phyloP scores from a whole-genome alignment of 2,797 vertebrate genomes.

The Manis crassicaudata region DNA sequence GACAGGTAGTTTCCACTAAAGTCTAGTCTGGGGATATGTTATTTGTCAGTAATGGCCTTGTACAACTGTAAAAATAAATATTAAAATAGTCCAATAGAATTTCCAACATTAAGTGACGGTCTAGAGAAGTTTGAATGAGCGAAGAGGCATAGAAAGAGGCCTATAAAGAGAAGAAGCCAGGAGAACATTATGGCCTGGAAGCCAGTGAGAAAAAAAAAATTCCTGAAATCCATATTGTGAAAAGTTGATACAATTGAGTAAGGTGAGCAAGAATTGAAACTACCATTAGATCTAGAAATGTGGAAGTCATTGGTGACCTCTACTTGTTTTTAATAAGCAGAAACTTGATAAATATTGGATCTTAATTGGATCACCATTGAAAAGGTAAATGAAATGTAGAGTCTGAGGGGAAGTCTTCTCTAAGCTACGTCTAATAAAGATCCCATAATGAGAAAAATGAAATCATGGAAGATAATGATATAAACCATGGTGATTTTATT shows the following conservation, averaged over 20 bases:
- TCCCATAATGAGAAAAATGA: background rate
- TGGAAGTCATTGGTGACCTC: background rate
- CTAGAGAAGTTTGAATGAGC: background rate
- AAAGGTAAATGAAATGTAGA: background rate
- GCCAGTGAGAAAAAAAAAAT: background rate
- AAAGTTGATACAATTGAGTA: background rate
- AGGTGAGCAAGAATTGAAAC: background rate
- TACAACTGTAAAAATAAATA: background rate
- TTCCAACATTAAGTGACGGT: background rate
- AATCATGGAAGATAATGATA: background rate
- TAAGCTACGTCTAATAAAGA: background rate
- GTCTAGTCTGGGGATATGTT: background rate
- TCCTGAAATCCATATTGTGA: background rate
- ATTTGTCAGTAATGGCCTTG: background rate
- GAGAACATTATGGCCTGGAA: background rate
- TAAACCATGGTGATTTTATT: background rate
- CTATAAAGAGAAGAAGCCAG: background rate
- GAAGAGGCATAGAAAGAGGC: background rate
- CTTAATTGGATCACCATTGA: background rate
- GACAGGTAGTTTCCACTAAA: background rate
- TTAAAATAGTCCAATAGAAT: background rate
- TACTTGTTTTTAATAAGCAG: background rate
- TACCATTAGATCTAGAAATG: background rate
- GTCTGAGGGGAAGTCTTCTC: background rate
- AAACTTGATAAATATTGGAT: background rate